These are phyloP conservation scores for Netelia melanura DNA, from an alignment of 2,888 invertebrate genomes.

Conservation along the genomic window DNA sequence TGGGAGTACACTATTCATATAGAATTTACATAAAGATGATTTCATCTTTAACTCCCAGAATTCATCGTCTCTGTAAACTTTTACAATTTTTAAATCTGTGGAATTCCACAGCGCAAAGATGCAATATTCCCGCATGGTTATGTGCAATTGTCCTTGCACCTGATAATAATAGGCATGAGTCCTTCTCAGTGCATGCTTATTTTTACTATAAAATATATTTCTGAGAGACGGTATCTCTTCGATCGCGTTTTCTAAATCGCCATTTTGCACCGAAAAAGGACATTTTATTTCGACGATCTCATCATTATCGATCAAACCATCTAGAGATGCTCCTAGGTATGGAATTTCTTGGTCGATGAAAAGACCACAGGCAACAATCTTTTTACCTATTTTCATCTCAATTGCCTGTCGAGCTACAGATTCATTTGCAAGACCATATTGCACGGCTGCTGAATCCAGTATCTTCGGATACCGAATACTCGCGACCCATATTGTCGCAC, in stretches of 20 bases:
- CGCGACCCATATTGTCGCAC: constrained; percentile 52
- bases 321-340: constrained; percentile 72
- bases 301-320: constrained; percentile 70
- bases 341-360: constrained; percentile 71
- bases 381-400: constrained; percentile 31
- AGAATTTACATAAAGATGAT: constrained; percentile 63
- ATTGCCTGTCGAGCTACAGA: constrained; percentile 50
- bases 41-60: constrained; percentile 69
- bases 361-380: constrained; percentile 70
- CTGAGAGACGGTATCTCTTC: constrained; percentile 8
- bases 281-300: constrained; percentile 73
- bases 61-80: constrained; percentile 65
- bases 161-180: constrained; percentile 67
- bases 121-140: constrained; percentile 70
- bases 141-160: constrained; percentile 71
- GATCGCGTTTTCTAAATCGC: constrained; percentile 60
- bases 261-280: constrained; percentile 61
- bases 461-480: constrained; percentile 64
- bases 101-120: constrained; percentile 71
- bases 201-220: neutral
- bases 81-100: constrained; percentile 56
- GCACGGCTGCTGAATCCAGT: constrained; percentile 51
- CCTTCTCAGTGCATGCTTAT: constrained; percentile 47
- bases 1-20: constrained; percentile 69
- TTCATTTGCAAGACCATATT: constrained; percentile 67